phyloP scores from a whole-genome alignment of 2,113 vertebrate species.

The Mungos mungo region DNA sequence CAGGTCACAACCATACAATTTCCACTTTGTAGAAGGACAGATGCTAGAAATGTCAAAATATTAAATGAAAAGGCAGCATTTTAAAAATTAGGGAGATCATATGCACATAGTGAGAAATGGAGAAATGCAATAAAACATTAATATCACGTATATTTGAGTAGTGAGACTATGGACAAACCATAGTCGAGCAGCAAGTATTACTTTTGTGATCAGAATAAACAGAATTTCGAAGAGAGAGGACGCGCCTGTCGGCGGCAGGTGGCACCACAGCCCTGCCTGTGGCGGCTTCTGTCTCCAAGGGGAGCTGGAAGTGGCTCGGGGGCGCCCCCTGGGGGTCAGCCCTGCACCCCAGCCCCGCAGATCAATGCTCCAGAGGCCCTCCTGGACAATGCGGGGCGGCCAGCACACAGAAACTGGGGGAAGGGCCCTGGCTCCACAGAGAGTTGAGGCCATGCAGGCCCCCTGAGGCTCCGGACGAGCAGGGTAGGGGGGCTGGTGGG shows the following conservation, averaged over 20 bases:
- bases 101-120: not conserved
- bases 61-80: not conserved
- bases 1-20: not conserved
- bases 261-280: not conserved
- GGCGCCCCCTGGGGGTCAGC: too few species aligned
- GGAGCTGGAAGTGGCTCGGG: too few species aligned
- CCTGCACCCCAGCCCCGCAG: not conserved
- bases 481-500: not conserved
- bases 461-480: not conserved
- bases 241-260: not conserved
- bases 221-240: not conserved
- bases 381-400: accelerated
- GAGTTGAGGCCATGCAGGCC: not conserved
- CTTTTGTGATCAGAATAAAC: not conserved
- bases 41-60: not conserved
- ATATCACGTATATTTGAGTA: not conserved
- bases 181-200: not conserved
- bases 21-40: not conserved
- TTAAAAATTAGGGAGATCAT: not conserved
- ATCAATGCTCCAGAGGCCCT: not conserved
- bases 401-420: not conserved
- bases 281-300: not conserved
- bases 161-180: accelerated
- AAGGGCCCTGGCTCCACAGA: not conserved
- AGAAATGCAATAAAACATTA: too few species aligned